phyloP scores from a whole-genome alignment of 2,797 vertebrate species.

The Pempheris klunzingeri region DNA sequence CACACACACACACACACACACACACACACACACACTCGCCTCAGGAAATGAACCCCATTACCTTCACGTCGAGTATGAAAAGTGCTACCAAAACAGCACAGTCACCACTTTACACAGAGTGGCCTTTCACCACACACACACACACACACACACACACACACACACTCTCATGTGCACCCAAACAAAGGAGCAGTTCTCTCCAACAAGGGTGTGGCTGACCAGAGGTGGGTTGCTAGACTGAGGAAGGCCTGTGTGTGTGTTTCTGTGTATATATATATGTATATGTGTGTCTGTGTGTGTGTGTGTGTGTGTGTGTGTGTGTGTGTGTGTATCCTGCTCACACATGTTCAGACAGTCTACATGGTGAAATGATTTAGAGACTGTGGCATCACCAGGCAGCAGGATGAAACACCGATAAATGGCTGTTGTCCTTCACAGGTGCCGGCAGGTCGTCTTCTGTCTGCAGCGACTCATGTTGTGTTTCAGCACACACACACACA shows the following conservation, averaged over 20 bases:
- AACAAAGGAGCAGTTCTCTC: slow-evolving; percentile 77
- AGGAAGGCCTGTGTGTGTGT: slow-evolving; percentile 38
- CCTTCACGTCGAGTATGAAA: slow-evolving; percentile 65
- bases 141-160: slow-evolving; percentile 31
- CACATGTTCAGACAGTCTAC: neutral
- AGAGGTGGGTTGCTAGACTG: slow-evolving; percentile 59
- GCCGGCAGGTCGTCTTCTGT: too few relatives aligned
- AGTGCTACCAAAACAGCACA: slow-evolving; percentile 56
- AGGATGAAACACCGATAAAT: neutral
- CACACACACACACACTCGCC: slow-evolving; percentile 19
- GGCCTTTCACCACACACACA: slow-evolving; percentile 65
- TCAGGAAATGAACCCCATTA: slow-evolving; percentile 76
- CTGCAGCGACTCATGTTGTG: too few relatives aligned
- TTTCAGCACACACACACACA: neutral
- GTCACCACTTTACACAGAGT: slow-evolving; percentile 69
- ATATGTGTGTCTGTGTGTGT: slow-evolving; percentile 9
- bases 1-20: slow-evolving; percentile 21
- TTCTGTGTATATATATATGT: neutral
- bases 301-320: neutral
- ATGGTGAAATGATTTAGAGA: slow-evolving; percentile 6
- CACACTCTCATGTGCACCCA: slow-evolving; percentile 36
- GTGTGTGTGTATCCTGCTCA: slow-evolving; percentile 4
- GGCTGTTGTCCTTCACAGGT: neutral
- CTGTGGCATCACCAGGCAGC: neutral
- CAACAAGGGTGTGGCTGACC: slow-evolving; percentile 68